phyloP scores from a whole-genome alignment of 2,888 invertebrate genomes.

The Hypena proboscidalis region DNA sequence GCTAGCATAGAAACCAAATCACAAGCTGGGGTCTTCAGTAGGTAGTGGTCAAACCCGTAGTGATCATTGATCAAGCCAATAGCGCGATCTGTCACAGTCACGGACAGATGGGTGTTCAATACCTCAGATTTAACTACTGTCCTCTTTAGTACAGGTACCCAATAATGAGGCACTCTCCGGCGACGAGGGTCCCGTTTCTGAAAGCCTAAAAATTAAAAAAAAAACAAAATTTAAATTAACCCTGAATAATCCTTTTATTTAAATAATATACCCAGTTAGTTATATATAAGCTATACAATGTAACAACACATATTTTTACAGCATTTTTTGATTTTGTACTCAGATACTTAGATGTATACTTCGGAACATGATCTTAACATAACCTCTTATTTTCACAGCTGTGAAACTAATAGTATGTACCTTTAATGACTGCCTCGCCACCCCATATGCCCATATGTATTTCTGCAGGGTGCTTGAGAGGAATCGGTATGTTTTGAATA shows the following conservation, averaged over 20 bases:
- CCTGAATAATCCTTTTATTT: too few species aligned
- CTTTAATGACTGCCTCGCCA: conserved; percentile 97
- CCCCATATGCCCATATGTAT: conserved; percentile 96
- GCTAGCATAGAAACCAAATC: conserved; percentile 95
- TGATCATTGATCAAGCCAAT: conserved; percentile 94
- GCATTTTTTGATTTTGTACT: too few species aligned
- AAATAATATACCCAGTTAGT: too few species aligned
- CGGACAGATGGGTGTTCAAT: conserved; percentile 92
- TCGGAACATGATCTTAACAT: conserved; percentile 5
- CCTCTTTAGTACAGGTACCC: conserved; percentile 93
- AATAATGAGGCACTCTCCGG: conserved; percentile 92
- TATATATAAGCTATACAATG: too few species aligned
- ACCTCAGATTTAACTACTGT: conserved; percentile 96
- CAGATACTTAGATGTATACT: too few species aligned
- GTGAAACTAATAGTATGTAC: conserved; percentile 43
- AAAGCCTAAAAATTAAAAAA: conserved; percentile 81
- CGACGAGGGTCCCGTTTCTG: conserved; percentile 85
- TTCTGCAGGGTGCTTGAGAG: conserved; percentile 91
- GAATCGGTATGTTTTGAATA: conserved; percentile 91
- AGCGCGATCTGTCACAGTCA: conserved; percentile 93
- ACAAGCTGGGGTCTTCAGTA: conserved; percentile 96
- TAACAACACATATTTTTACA: too few species aligned
- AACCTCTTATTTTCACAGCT: conserved; percentile 12
- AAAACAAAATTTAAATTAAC: too few species aligned
- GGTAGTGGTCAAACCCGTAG: conserved; percentile 97